A percentile compares a stretch with the other conserved stretches of the same genome.
Evolutionary conservation across 35 echinoderm and acorn worm genomes (phyloP).

Genomic region (Lytechinus variegatus): DNA sequence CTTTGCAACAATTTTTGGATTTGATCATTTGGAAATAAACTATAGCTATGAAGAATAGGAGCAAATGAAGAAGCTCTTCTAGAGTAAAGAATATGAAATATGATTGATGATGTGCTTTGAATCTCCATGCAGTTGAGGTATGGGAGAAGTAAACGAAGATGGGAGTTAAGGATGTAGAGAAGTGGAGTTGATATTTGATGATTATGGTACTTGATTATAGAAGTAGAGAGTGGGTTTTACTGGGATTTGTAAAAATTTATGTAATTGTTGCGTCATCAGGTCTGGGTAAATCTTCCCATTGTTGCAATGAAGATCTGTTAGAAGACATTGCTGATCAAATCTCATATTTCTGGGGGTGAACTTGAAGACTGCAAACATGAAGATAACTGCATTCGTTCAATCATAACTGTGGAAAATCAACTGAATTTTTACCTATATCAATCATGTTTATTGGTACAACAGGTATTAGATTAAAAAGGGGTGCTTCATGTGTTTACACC

Average conservation of each 20-base stretch:
- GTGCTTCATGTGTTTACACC: not conserved
- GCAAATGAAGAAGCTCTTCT: too few relatives aligned
- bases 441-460: not conserved
- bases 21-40: too few relatives aligned
- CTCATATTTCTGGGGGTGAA: not conserved
- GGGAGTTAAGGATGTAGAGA: not conserved
- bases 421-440: not conserved
- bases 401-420: not conserved
- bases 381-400: not conserved
- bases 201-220: not conserved
- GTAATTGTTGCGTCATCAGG: not conserved
- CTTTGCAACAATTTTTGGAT: too few relatives aligned
- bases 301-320: too few relatives aligned
- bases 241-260: not conserved
- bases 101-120: too few relatives aligned
- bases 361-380: not conserved
- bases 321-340: too few relatives aligned
- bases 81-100: too few relatives aligned
- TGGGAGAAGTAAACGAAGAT: not conserved
- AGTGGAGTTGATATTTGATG: not conserved
- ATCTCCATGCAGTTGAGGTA: too few relatives aligned
- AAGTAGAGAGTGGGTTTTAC: not conserved
- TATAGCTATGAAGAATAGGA: too few relatives aligned
- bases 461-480: not conserved
- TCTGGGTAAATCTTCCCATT: not conserved